phyloP scores from a whole-genome alignment of 2,113 vertebrate species.

The Orientallactaga bullata region DNA sequence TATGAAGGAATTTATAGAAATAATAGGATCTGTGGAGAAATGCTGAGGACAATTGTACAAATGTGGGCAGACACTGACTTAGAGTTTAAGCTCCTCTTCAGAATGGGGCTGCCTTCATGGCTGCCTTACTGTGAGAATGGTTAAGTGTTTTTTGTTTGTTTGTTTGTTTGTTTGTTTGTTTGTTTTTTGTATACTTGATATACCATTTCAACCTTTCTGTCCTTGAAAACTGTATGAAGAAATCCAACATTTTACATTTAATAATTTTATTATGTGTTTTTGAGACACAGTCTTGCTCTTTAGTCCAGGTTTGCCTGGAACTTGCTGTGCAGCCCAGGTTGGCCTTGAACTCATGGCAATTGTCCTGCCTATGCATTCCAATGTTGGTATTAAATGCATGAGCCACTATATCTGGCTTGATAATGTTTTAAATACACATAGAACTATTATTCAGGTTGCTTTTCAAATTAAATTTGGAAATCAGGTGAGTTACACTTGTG shows the following conservation, averaged over 20 bases:
- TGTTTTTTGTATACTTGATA: background rate
- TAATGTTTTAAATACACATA: constrained; percentile 45
- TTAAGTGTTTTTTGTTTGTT: too few species aligned
- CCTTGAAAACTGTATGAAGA: background rate
- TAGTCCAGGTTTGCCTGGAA: background rate
- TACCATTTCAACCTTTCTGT: background rate
- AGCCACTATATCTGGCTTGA: background rate
- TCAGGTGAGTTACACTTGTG: too few species aligned
- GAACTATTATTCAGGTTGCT: constrained; percentile 34
- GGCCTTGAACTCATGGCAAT: background rate
- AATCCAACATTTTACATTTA: background rate
- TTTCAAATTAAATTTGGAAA: constrained; percentile 25
- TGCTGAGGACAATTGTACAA: constrained; percentile 82
- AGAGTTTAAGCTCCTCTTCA: constrained; percentile 84
- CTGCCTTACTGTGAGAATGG: background rate
- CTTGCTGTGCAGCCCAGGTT: background rate
- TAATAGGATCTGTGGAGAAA: constrained; percentile 85
- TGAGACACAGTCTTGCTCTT: background rate
- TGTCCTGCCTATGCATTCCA: background rate
- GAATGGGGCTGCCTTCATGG: constrained; percentile 66
- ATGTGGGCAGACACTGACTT: constrained; percentile 82
- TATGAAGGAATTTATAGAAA: constrained; percentile 82
- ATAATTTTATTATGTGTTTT: background rate
- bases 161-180: background rate
- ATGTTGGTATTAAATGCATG: background rate